These are phyloP conservation scores for Hoplostethus atlanticus DNA, from an alignment of 2,797 vertebrate genomes.

Conservation along the genomic window DNA sequence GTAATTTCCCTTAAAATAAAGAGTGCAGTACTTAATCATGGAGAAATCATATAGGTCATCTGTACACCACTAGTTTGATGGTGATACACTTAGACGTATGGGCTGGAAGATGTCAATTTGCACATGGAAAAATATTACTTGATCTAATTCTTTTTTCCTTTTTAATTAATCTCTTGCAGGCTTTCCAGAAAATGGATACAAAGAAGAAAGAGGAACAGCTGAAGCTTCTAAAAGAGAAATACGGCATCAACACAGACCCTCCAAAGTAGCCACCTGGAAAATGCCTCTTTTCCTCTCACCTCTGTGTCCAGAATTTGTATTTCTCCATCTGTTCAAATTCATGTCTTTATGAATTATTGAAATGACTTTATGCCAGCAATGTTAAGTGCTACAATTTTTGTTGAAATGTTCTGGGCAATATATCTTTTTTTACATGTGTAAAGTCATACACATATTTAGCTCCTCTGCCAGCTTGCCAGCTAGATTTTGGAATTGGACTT, in stretches of 20 bases:
- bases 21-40: too few species aligned
- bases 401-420: too few species aligned
- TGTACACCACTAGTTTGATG: neutral
- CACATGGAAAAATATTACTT: too few species aligned
- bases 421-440: too few species aligned
- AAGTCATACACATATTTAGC: too few species aligned
- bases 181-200: constrained; percentile 99
- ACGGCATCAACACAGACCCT: constrained; percentile 98
- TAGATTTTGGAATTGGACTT: too few species aligned
- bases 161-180: constrained; percentile 77
- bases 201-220: constrained; percentile 99
- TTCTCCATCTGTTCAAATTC: constrained; percentile 26
- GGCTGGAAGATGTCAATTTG: neutral
- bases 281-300: neutral
- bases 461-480: too few species aligned
- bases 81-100: neutral
- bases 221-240: constrained; percentile 99
- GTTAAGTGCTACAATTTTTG: neutral
- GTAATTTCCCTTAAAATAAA: too few species aligned
- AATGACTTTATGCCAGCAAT: neutral
- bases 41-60: neutral
- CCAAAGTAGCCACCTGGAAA: constrained; percentile 86
- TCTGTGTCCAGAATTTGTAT: neutral
- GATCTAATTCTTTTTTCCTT: neutral
- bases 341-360: too few species aligned